These are phyloP conservation scores for Hylyphantes graminicola DNA, from an alignment of 1,140 invertebrate species.

Conservation along the genomic window DNA sequence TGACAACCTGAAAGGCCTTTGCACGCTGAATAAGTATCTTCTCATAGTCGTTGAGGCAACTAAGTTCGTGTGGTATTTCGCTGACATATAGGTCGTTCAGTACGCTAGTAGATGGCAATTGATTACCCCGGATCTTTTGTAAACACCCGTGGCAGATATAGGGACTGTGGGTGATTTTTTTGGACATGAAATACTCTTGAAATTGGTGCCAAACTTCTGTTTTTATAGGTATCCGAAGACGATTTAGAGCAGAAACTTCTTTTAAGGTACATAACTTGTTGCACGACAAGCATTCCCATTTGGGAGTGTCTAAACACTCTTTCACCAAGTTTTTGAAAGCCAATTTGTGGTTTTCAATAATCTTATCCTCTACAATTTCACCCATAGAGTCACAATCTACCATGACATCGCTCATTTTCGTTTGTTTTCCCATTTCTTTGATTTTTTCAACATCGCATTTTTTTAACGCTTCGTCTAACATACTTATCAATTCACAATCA, in stretches of 20 bases:
- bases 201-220: too few species aligned
- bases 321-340: neutral
- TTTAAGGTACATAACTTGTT: too few species aligned
- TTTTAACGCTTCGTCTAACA: neutral
- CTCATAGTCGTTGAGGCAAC: neutral
- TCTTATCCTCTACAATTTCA: neutral
- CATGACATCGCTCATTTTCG: neutral
- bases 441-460: neutral
- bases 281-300: too few species aligned
- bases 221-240: too few species aligned
- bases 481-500: too few species aligned
- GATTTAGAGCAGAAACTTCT: too few species aligned
- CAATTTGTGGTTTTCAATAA: neutral
- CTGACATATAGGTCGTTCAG: neutral
- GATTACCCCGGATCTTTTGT: neutral
- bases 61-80: neutral
- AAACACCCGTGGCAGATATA: neutral
- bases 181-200: neutral
- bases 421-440: neutral
- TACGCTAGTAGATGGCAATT: neutral
- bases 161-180: neutral
- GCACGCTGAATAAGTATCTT: too few species aligned
- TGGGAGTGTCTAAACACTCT: neutral
- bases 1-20: too few species aligned
- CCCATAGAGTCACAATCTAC: neutral